A percentile compares a stretch with the other conserved stretches of the same genome.
Evolutionary conservation across 2,888 invertebrate species (phyloP).

Genomic region (Andrena haemorrhoa): DNA sequence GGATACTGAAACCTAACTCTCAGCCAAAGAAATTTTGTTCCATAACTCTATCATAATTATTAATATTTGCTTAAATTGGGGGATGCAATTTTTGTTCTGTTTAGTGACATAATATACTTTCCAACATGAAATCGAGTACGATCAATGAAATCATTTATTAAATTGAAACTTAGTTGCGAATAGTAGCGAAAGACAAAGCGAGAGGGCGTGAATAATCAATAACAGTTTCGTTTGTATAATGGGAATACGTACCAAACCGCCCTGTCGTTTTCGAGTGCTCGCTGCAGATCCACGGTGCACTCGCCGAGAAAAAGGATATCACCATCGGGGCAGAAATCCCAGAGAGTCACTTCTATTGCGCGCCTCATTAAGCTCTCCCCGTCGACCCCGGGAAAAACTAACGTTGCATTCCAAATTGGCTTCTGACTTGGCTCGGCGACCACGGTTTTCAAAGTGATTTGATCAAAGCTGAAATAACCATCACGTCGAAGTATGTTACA

Average conservation of each 20-base stretch:
- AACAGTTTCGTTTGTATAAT: background rate
- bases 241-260: conserved; percentile 89
- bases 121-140: too few species aligned
- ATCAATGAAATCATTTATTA: background rate
- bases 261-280: conserved; percentile 94
- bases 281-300: conserved; percentile 92
- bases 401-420: conserved; percentile 96
- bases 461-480: conserved; percentile 87
- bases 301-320: conserved; percentile 93
- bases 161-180: background rate
- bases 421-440: conserved; percentile 94
- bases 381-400: conserved; percentile 92
- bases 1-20: too few species aligned
- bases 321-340: conserved; percentile 94
- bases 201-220: background rate
- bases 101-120: too few species aligned
- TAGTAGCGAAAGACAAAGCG: background rate
- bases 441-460: conserved; percentile 92
- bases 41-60: too few species aligned
- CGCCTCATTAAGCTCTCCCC: conserved; percentile 93
- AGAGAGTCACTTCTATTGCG: conserved; percentile 93
- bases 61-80: too few species aligned
- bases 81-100: too few species aligned
- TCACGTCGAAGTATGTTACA: too few species aligned
- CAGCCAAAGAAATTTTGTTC: too few species aligned